These are phyloP conservation scores for Vannuccia rotundouncinata DNA, from an alignment of 2,888 invertebrate species.

Conservation along the genomic window DNA sequence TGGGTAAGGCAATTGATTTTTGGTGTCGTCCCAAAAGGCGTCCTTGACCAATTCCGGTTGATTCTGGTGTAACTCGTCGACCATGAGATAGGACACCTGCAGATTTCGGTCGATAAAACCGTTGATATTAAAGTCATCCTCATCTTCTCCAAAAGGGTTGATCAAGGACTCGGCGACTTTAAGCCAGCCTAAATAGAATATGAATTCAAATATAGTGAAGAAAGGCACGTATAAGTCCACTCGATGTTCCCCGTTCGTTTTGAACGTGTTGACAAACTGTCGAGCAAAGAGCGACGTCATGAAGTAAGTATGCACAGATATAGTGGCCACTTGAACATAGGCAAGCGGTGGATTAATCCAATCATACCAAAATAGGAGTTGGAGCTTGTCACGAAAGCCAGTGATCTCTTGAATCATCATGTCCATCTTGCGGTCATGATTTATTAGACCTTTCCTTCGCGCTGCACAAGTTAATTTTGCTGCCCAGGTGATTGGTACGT, in stretches of 20 bases:
- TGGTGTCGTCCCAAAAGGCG: neutral
- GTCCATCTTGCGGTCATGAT: constrained; percentile 60
- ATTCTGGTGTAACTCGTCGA: constrained; percentile 26
- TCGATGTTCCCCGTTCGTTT: constrained; percentile 42
- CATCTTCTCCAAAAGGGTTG: constrained; percentile 89
- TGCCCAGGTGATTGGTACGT: constrained; percentile 66
- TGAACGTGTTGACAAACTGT: constrained; percentile 64
- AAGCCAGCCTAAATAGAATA: constrained; percentile 66
- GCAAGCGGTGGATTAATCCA: constrained; percentile 65
- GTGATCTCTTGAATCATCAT: constrained; percentile 63
- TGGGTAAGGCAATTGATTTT: neutral
- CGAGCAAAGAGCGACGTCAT: constrained; percentile 78
- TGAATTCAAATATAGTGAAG: constrained; percentile 72
- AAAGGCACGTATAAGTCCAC: constrained; percentile 83
- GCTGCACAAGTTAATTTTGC: constrained; percentile 62
- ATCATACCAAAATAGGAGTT: constrained; percentile 63
- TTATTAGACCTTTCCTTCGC: constrained; percentile 59
- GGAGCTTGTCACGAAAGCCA: constrained; percentile 62
- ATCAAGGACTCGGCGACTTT: constrained; percentile 80
- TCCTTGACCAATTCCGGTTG: constrained; percentile 16
- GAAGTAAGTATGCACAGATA: constrained; percentile 83
- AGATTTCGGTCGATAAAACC: constrained; percentile 82
- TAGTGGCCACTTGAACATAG: constrained; percentile 73
- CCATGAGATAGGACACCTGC: constrained; percentile 21
- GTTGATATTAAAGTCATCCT: constrained; percentile 84